Conservation (phyloP, 2,888 invertebrate genomes). For the Coelopa pilipes region DNA sequence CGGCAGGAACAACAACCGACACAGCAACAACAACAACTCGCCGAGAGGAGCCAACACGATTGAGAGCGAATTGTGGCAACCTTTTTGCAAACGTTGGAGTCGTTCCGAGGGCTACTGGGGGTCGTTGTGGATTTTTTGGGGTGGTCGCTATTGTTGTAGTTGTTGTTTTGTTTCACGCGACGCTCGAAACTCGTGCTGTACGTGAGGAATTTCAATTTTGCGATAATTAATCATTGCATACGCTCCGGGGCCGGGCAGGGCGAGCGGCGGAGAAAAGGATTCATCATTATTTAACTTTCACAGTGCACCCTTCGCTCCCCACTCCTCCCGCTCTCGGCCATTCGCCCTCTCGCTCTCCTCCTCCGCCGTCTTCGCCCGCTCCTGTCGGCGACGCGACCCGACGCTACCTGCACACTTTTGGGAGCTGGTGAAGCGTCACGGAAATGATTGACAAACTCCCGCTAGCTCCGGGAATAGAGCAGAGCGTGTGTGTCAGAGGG, state of each 20-base stretch:
- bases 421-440: background rate
- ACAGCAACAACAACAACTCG: no score
- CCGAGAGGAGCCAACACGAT: no score
- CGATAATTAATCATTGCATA: slow-evolving; percentile 39
- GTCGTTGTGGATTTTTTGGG: no score
- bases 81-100: no score
- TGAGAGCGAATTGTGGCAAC: no score
- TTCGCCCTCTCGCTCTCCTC: background rate
- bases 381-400: no score
- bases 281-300: slow-evolving; percentile 23
- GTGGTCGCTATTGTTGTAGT: background rate
- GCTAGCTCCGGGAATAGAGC: no score
- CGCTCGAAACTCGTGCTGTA: slow-evolving; percentile 22
- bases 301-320: background rate
- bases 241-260: background rate
- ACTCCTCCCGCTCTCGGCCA: background rate
- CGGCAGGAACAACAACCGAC: no score
- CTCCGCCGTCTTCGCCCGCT: background rate
- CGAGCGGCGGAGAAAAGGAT: slow-evolving; percentile 17
- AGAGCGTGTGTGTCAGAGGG: no score
- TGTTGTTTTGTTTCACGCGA: background rate
- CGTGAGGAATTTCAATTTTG: slow-evolving; percentile 39
- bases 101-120: no score
- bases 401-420: background rate
- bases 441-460: no score